Percentiles rank a stretch among this genome's conserved stretches.
phyloP scores from a whole-genome alignment of 2,113 vertebrate genomes.

The Alethe castanea region DNA sequence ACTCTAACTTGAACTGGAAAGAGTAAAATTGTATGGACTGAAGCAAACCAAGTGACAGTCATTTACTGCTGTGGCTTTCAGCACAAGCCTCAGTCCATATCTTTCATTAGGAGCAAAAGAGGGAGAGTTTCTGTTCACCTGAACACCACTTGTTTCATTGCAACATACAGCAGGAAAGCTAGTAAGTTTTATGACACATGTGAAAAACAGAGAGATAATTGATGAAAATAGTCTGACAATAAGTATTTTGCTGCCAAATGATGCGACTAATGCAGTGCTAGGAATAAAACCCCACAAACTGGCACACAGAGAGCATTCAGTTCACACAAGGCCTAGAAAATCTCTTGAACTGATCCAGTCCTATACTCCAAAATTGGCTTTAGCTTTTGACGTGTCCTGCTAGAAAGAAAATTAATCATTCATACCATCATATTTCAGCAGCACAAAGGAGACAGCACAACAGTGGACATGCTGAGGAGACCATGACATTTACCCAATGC shows the following conservation, averaged over 20 bases:
- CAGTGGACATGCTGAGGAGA: neutral
- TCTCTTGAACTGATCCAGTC: neutral
- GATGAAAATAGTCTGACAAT: slow-evolving; percentile 17
- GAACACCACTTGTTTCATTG: neutral
- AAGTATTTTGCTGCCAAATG: neutral
- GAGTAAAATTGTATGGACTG: neutral
- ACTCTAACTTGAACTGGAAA: neutral
- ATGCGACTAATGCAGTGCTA: neutral
- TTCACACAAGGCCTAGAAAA: neutral
- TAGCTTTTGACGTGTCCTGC: neutral
- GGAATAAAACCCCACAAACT: neutral
- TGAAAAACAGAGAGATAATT: neutral
- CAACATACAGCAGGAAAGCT: neutral
- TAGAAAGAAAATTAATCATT: neutral
- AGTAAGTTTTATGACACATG: neutral
- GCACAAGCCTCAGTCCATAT: neutral
- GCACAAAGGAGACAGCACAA: neutral
- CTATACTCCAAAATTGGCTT: neutral
- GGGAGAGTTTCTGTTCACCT: neutral
- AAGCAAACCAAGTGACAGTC: neutral
- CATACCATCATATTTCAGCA: neutral
- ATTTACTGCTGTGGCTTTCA: neutral
- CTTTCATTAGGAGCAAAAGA: neutral
- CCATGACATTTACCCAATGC: neutral
- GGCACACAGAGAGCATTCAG: neutral